Conservation (phyloP, 2,888 invertebrate species). For the Anorthoa munda region DNA sequence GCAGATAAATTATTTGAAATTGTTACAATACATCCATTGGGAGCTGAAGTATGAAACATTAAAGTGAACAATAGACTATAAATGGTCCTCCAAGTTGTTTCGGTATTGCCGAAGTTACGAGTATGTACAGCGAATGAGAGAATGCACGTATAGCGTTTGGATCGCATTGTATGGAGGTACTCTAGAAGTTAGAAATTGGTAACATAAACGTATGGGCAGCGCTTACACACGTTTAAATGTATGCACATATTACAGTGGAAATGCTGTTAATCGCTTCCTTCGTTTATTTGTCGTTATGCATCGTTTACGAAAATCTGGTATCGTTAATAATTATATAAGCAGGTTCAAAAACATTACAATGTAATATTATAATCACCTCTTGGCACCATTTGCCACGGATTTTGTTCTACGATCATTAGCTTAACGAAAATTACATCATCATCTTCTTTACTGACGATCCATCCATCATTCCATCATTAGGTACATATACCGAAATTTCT, state of each 20-base stretch:
- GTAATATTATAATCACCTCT: too few relatives aligned
- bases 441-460: too few relatives aligned
- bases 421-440: neutral
- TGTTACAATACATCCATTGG: slow-evolving; percentile 52
- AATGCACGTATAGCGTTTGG: slow-evolving; percentile 32
- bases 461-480: neutral
- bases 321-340: neutral
- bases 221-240: slow-evolving; percentile 38
- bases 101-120: slow-evolving; percentile 53
- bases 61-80: slow-evolving; percentile 47
- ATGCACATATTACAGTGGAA: slow-evolving; percentile 28
- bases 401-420: neutral
- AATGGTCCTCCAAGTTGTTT: slow-evolving; percentile 54
- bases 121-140: slow-evolving; percentile 11
- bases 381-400: neutral
- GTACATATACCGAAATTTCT: neutral
- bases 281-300: neutral
- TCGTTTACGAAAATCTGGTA: neutral
- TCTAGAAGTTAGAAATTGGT: slow-evolving; percentile 47
- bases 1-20: slow-evolving; percentile 48
- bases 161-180: slow-evolving; percentile 37
- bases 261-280: slow-evolving; percentile 22
- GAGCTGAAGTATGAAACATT: slow-evolving; percentile 46
- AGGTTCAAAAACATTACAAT: neutral
- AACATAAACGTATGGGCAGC: slow-evolving; percentile 25